Conservation (phyloP, 2,797 vertebrate genomes). For the Microctenopoma lineatum region DNA sequence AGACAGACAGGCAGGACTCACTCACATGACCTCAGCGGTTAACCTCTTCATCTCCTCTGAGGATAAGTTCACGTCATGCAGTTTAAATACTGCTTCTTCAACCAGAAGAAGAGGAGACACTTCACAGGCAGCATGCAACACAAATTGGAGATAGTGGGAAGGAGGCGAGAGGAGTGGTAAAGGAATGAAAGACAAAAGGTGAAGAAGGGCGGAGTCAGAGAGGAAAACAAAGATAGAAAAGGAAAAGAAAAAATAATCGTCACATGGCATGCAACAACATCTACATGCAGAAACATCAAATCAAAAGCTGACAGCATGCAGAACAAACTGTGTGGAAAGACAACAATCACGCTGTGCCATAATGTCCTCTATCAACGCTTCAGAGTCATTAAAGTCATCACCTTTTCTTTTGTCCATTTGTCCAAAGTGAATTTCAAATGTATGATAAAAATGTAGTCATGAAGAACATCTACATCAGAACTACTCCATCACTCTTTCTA, state of each 20-base stretch:
- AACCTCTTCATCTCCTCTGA: conserved; percentile 31
- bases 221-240: conserved; percentile 3
- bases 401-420: too few relatives aligned
- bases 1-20: conserved; percentile 12
- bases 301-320: conserved; percentile 7
- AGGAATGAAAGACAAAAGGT: not conserved
- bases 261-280: conserved; percentile 62
- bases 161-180: too few relatives aligned
- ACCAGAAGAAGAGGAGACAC: conserved; percentile 25
- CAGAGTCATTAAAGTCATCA: too few relatives aligned
- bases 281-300: conserved; percentile 1
- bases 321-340: not conserved
- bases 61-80: conserved; percentile 51
- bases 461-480: too few relatives aligned
- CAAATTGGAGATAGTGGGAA: not conserved
- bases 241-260: conserved; percentile 31
- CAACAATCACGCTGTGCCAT: not conserved
- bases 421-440: too few relatives aligned
- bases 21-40: conserved; percentile 50
- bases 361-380: too few relatives aligned
- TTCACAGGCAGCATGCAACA: conserved; percentile 57
- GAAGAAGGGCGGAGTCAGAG: not conserved
- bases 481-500: too few relatives aligned
- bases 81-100: conserved; percentile 37
- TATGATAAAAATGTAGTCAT: too few relatives aligned